phyloP scores from a whole-genome alignment of 2,113 vertebrate species.

The Boulengeromyrus knoepffleri region DNA sequence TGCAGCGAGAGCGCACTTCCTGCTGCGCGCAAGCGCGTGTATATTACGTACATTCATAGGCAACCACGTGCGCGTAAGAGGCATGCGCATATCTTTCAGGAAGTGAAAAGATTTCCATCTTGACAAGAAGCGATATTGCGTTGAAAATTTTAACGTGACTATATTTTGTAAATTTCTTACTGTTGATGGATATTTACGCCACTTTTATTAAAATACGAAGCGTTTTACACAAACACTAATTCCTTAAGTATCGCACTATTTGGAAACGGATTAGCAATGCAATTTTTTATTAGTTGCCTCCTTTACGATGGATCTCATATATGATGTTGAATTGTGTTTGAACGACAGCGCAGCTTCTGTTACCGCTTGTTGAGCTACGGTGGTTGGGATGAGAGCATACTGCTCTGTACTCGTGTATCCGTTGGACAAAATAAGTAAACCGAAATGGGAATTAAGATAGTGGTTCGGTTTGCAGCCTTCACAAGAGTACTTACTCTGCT shows the following conservation, averaged over 20 bases:
- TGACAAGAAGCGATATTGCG: background rate
- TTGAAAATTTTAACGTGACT: background rate
- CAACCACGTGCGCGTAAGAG: background rate
- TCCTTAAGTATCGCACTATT: background rate
- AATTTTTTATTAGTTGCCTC: background rate
- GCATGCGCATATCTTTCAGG: background rate
- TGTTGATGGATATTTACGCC: background rate
- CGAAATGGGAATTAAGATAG: slow-evolving; percentile 52
- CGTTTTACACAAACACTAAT: background rate
- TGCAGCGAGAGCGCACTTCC: background rate
- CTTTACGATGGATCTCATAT: background rate
- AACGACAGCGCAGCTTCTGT: background rate
- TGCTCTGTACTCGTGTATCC: background rate
- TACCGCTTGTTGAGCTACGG: background rate
- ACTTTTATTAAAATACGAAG: background rate
- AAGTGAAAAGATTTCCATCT: background rate
- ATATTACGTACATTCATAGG: background rate
- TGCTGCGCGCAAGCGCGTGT: background rate
- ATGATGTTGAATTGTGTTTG: background rate
- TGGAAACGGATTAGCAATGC: background rate
- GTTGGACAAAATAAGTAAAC: background rate
- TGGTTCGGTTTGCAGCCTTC: slow-evolving; percentile 64
- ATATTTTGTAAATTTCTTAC: background rate
- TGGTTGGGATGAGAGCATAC: background rate
- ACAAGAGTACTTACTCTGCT: slow-evolving; percentile 73